A percentile compares a stretch with the other conserved stretches of the same genome.
Evolutionary conservation across 2,113 vertebrate species (phyloP).

Genomic region (Scalopus aquaticus): DNA sequence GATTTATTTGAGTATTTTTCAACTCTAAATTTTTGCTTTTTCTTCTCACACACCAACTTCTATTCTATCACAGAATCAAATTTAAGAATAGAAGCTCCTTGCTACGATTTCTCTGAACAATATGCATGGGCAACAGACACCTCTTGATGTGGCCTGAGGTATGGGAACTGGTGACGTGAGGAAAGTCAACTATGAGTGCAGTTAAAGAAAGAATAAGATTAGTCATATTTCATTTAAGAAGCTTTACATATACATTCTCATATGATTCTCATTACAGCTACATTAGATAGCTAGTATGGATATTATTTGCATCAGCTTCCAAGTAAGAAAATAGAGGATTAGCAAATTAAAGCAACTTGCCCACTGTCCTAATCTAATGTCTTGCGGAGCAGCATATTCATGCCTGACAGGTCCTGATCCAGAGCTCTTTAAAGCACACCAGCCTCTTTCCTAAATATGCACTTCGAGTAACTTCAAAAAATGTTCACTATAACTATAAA

Average conservation of each 20-base stretch:
- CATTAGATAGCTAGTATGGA: background rate
- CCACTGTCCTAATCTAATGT: background rate
- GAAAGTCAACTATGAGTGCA: background rate
- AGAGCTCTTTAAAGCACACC: background rate
- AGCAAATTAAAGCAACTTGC: background rate
- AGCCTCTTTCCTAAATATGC: background rate
- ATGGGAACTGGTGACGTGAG: background rate
- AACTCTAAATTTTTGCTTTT: background rate
- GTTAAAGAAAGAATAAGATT: background rate
- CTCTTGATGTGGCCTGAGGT: background rate
- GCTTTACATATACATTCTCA: background rate
- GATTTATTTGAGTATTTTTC: background rate
- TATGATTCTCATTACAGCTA: background rate
- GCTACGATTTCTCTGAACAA: background rate
- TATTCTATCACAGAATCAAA: background rate
- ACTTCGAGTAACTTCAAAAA: background rate
- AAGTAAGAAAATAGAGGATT: background rate
- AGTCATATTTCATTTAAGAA: background rate
- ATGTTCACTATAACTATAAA: background rate
- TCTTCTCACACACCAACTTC: background rate
- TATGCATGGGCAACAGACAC: background rate
- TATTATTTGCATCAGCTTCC: slow-evolving; percentile 3
- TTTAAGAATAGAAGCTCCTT: background rate
- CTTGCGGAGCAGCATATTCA: background rate
- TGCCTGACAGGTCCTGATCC: background rate